Evolutionary conservation across 2,797 vertebrate genomes (phyloP).

Genomic region (Pogoniulus pusillus): DNA sequence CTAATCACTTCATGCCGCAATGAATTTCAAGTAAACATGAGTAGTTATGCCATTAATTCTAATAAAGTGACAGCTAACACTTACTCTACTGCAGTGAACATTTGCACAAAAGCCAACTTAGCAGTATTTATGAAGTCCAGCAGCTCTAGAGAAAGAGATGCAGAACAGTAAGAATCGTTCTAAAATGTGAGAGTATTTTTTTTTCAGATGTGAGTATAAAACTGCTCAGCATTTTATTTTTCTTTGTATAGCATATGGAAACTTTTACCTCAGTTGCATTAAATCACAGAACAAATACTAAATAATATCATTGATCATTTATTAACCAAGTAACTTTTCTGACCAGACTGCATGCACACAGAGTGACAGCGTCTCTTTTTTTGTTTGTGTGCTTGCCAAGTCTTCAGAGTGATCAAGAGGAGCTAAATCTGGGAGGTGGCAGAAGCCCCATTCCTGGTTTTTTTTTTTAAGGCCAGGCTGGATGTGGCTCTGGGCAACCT

Average conservation of each 20-base stretch:
- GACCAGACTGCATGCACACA: not conserved
- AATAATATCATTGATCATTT: not conserved
- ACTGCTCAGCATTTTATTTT: not conserved
- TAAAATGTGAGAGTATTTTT: not conserved
- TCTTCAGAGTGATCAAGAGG: not conserved
- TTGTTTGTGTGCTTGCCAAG: not conserved
- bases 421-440: not conserved
- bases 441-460: too few species aligned
- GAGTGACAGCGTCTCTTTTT: not conserved
- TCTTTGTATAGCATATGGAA: not conserved
- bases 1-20: slow-evolving; percentile 41
- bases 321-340: not conserved
- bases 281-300: not conserved
- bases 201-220: not conserved
- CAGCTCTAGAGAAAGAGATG: not conserved
- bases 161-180: not conserved
- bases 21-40: slow-evolving; percentile 50
- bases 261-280: not conserved
- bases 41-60: slow-evolving; percentile 46
- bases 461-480: too few species aligned
- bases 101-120: not conserved
- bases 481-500: too few species aligned
- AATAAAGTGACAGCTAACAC: slow-evolving; percentile 35
- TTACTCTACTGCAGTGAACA: not conserved
- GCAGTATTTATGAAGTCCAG: not conserved